phyloP scores from a whole-genome alignment of 1,140 invertebrate species.

The Diprion similis region DNA sequence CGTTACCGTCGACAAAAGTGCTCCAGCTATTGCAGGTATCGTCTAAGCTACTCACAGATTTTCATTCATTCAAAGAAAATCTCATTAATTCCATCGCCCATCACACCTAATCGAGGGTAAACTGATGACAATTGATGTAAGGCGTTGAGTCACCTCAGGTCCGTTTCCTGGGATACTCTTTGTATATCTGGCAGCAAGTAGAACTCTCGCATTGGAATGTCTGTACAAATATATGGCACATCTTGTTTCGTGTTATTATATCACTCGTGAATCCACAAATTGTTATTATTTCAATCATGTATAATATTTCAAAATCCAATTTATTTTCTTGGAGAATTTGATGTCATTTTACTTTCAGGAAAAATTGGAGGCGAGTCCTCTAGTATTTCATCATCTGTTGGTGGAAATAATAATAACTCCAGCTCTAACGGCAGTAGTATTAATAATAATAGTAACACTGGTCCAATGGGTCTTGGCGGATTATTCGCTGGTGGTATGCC shows the following conservation, averaged over 20 bases:
- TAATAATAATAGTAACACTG: conserved; percentile 52
- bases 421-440: conserved; percentile 56
- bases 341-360: conserved; percentile 41
- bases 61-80: conserved; percentile 17
- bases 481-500: conserved; percentile 88
- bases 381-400: conserved; percentile 41
- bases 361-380: conserved; percentile 53
- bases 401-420: conserved; percentile 36
- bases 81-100: too few species aligned
- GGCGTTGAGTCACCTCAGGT: conserved; percentile 32
- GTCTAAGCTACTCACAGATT: conserved; percentile 45
- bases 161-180: too few species aligned
- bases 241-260: conserved; percentile 12
- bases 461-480: conserved; percentile 72
- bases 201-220: neutral
- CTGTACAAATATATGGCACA: conserved; percentile 3
- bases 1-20: conserved; percentile 88
- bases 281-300: neutral
- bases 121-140: conserved; percentile 44
- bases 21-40: conserved; percentile 74
- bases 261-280: conserved; percentile 1
- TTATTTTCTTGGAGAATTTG: too few species aligned
- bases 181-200: too few species aligned
- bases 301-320: too few species aligned
- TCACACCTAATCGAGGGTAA: neutral